Evolutionary conservation across 2,113 vertebrate genomes (phyloP).

Genomic region (Romanogobio albipinnatus): DNA sequence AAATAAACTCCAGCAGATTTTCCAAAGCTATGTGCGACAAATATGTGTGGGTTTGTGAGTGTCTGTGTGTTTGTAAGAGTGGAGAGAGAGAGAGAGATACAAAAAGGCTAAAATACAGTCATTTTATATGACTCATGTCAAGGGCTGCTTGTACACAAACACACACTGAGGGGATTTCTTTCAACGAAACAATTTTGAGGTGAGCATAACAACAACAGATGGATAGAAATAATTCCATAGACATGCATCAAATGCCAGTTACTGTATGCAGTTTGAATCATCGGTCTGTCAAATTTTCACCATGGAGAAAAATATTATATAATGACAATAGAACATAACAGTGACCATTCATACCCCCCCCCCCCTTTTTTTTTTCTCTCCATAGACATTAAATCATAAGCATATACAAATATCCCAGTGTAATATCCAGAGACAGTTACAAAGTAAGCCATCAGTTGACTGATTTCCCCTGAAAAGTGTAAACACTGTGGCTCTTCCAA

Average conservation of each 20-base stretch:
- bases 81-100: not conserved
- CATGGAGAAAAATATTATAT: conserved; percentile 25
- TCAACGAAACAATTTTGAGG: conserved; percentile 6
- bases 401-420: not conserved
- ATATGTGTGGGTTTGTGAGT: conserved; percentile 32
- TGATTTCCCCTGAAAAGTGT: not conserved
- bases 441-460: not conserved
- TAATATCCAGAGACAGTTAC: not conserved
- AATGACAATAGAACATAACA: conserved; percentile 12
- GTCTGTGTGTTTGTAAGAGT: conserved; percentile 17
- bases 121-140: conserved; percentile 58
- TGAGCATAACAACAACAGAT: conserved; percentile 11
- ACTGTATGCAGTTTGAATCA: conserved; percentile 14
- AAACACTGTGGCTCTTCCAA: not conserved
- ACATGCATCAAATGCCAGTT: not conserved
- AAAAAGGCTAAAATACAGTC: conserved; percentile 32
- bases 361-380: not conserved
- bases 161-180: not conserved
- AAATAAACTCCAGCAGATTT: conserved; percentile 75
- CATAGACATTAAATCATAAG: not conserved
- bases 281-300: not conserved
- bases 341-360: not conserved
- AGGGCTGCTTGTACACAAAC: not conserved
- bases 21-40: conserved; percentile 68
- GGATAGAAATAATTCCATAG: not conserved